Evolutionary conservation across 2,888 invertebrate genomes (phyloP).

Genomic region (Heliothis peltigera): DNA sequence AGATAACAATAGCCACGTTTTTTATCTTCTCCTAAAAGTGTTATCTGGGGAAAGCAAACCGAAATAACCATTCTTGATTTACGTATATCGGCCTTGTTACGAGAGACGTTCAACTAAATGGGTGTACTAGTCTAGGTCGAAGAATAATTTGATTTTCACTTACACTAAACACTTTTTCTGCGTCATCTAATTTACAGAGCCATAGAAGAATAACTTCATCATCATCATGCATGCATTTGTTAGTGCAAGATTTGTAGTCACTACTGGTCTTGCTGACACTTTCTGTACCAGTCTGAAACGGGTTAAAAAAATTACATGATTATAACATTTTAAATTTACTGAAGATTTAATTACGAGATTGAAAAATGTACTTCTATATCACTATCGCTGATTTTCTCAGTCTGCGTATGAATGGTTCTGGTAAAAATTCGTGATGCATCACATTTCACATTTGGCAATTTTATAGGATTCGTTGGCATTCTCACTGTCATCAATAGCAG

Average conservation of each 20-base stretch:
- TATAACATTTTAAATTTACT: background rate
- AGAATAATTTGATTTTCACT: slow-evolving; percentile 10
- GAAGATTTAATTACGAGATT: background rate
- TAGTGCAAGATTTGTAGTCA: slow-evolving; percentile 18
- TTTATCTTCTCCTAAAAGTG: slow-evolving; percentile 61
- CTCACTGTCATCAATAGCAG: slow-evolving; percentile 54
- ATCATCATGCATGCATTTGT: slow-evolving; percentile 20
- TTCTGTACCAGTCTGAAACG: slow-evolving; percentile 36
- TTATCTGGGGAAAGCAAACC: slow-evolving; percentile 54
- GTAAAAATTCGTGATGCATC: slow-evolving; percentile 31
- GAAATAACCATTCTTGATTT: too few species aligned
- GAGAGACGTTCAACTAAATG: too few species aligned
- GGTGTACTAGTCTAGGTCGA: background rate
- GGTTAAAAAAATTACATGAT: background rate
- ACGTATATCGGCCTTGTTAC: too few species aligned
- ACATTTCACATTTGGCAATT: slow-evolving; percentile 41
- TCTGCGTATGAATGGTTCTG: slow-evolving; percentile 44
- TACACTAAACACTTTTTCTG: slow-evolving; percentile 57
- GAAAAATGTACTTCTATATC: slow-evolving; percentile 17
- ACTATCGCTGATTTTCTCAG: slow-evolving; percentile 17
- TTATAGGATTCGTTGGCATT: slow-evolving; percentile 26
- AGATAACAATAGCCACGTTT: slow-evolving; percentile 65
- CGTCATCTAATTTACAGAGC: slow-evolving; percentile 65
- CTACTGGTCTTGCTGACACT: slow-evolving; percentile 12
- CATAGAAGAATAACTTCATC: slow-evolving; percentile 65